Conservation (phyloP, 1,140 invertebrate species). For the Monochamus saltuarius region DNA sequence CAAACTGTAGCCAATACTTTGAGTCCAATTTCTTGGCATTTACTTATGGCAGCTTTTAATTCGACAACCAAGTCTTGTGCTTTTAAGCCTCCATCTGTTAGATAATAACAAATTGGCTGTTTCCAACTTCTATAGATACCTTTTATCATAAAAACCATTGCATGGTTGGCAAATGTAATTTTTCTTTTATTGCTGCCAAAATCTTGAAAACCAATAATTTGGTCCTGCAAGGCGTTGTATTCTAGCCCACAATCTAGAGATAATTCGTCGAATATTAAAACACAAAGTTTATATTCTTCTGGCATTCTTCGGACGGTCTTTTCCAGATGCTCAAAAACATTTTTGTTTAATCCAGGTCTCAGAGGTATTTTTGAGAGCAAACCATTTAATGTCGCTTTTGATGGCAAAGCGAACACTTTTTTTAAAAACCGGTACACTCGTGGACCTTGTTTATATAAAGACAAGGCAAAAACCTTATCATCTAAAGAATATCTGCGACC, state of each 20-base stretch:
- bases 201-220: slow-evolving; percentile 2
- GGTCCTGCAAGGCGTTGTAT: neutral
- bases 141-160: slow-evolving; percentile 9
- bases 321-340: no score
- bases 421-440: no score
- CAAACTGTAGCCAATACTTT: no score
- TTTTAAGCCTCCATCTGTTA: neutral
- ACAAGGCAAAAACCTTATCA: no score
- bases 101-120: slow-evolving; percentile 9
- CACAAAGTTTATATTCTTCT: no score
- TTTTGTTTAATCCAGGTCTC: no score
- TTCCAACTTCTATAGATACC: slow-evolving; percentile 8
- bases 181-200: neutral
- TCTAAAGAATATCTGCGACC: no score
- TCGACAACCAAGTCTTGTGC: neutral
- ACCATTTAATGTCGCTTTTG: no score
- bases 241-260: neutral
- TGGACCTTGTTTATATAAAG: no score
- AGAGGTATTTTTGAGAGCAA: no score
- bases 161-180: slow-evolving; percentile 4
- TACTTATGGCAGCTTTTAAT: neutral
- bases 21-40: neutral
- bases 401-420: no score
- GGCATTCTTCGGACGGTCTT: no score
- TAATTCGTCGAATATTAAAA: slow-evolving; percentile 17